Evolutionary conservation across 2,797 vertebrate species (phyloP).

Genomic region (Scomberomorus guttatus): DNA sequence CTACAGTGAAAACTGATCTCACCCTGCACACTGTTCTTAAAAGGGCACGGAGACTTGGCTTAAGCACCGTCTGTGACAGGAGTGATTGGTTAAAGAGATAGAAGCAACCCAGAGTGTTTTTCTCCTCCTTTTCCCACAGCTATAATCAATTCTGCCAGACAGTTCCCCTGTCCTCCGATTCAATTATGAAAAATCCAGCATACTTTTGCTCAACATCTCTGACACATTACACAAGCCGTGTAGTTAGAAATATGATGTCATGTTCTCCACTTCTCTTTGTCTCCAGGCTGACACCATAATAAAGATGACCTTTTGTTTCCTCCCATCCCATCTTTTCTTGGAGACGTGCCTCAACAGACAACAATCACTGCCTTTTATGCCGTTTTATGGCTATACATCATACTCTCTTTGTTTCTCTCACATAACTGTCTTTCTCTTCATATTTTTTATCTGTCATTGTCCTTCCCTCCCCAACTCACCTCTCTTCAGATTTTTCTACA

Average conservation of each 20-base stretch:
- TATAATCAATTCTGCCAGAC: constrained; percentile 14
- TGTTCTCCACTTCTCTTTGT: constrained; percentile 20
- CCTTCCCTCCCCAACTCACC: neutral
- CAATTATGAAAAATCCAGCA: neutral
- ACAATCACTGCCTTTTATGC: constrained; percentile 59
- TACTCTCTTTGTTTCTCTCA: neutral
- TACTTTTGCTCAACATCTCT: neutral
- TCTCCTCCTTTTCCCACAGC: neutral
- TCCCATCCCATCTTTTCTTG: constrained; percentile 17
- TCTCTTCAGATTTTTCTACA: neutral
- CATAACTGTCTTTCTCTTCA: neutral
- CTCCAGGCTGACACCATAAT: constrained; percentile 26
- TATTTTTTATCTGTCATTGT: constrained; percentile 12
- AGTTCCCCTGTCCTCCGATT: neutral
- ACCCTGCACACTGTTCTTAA: neutral
- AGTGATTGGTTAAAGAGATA: constrained; percentile 2
- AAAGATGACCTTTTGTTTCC: constrained; percentile 62
- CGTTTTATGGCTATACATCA: constrained; percentile 17
- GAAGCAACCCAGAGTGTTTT: neutral
- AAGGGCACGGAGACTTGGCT: constrained; percentile 14
- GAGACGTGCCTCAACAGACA: constrained; percentile 31
- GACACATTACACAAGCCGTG: constrained; percentile 14
- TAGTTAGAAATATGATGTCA: constrained; percentile 39
- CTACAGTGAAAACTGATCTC: neutral
- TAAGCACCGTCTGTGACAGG: neutral